A percentile compares a stretch with the other conserved stretches of the same genome.
Evolutionary conservation across 1,140 invertebrate genomes (phyloP).

Genomic region (Bombyx mandarina): DNA sequence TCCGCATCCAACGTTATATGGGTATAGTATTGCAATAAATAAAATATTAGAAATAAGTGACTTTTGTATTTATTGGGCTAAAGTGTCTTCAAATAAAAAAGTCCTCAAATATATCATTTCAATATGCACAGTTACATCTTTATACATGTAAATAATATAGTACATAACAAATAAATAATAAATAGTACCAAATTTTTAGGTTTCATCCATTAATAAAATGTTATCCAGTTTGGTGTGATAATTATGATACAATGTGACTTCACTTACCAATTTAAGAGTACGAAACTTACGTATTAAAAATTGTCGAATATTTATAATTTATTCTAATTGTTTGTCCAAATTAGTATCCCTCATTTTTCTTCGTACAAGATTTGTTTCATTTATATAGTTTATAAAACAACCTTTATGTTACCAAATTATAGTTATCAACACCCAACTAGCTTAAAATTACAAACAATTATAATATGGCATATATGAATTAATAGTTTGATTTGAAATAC

Average conservation of each 20-base stretch:
- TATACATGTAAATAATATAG: slow-evolving; percentile 70
- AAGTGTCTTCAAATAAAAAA: slow-evolving; percentile 63
- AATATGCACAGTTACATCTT: slow-evolving; percentile 69
- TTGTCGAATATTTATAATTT: slow-evolving; percentile 39
- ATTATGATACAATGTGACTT: slow-evolving; percentile 59
- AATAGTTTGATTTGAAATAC: slow-evolving; percentile 61
- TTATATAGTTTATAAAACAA: no score
- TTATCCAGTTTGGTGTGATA: slow-evolving; percentile 49
- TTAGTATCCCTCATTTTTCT: slow-evolving; percentile 15
- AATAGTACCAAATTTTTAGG: slow-evolving; percentile 64
- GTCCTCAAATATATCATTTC: slow-evolving; percentile 65
- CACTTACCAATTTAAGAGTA: slow-evolving; percentile 57
- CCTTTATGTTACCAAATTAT: slow-evolving; percentile 34
- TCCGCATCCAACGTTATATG: no score
- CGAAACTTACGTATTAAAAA: slow-evolving; percentile 28
- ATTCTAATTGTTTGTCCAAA: slow-evolving; percentile 34
- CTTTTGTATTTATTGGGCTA: slow-evolving; percentile 59
- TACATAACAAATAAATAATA: slow-evolving; percentile 71
- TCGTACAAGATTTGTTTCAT: no score
- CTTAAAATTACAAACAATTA: slow-evolving; percentile 64
- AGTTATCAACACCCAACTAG: slow-evolving; percentile 47
- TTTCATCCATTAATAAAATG: slow-evolving; percentile 58
- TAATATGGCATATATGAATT: slow-evolving; percentile 65
- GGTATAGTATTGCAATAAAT: not conserved
- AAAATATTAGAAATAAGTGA: not conserved